These are phyloP conservation scores for Osmoderma eremita DNA, from an alignment of 2,888 invertebrate species.

Conservation along the genomic window DNA sequence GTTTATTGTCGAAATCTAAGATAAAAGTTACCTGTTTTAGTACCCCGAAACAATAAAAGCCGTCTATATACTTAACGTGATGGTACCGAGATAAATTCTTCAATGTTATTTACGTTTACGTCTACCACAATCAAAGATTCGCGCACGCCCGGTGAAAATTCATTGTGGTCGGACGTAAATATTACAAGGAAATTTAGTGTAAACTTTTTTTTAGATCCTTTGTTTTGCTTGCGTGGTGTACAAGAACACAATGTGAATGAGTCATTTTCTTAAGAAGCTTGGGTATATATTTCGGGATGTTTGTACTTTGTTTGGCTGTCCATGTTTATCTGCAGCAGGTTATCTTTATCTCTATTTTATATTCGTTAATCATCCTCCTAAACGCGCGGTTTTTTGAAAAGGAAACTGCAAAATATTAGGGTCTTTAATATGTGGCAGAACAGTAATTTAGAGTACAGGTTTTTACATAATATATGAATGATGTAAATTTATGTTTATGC, in stretches of 20 bases:
- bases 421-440: too few species aligned
- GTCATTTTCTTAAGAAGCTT: background rate
- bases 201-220: background rate
- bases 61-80: background rate
- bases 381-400: too few species aligned
- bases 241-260: background rate
- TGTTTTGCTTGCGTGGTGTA: background rate
- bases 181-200: background rate
- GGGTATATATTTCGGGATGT: background rate
- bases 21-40: conserved; percentile 15
- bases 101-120: conserved; percentile 8
- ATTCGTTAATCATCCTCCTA: too few species aligned
- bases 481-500: too few species aligned
- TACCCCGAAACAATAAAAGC: conserved; percentile 10
- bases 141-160: background rate
- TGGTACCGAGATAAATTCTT: conserved; percentile 15
- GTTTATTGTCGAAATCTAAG: conserved; percentile 5
- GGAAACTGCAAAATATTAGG: too few species aligned
- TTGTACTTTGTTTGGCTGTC: background rate
- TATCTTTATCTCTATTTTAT: too few species aligned
- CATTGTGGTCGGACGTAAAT: conserved; percentile 6
- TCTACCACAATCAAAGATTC: conserved; percentile 5
- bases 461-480: too few species aligned
- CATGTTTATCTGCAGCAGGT: background rate
- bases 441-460: too few species aligned